phyloP scores from a whole-genome alignment of 2,113 vertebrate species.

The Xiphorhynchus elegans region DNA sequence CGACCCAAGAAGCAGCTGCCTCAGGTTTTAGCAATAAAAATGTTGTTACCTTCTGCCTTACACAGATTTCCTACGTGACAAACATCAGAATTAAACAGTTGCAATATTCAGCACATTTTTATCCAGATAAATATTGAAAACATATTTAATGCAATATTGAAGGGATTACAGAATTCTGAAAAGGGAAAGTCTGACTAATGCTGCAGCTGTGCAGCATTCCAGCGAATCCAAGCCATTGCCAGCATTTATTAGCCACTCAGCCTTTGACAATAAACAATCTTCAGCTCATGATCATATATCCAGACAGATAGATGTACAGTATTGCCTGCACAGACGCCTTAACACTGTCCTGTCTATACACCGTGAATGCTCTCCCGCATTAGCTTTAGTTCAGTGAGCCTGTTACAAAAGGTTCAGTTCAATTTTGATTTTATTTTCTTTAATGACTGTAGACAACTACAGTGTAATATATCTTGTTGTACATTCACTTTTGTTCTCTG shows the following conservation, averaged over 20 bases:
- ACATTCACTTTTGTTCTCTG: neutral
- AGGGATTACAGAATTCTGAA: constrained; percentile 77
- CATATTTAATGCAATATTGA: constrained; percentile 81
- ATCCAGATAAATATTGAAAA: constrained; percentile 84
- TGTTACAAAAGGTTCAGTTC: neutral
- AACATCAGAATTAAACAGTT: constrained; percentile 71
- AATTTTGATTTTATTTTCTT: neutral
- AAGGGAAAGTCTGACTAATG: constrained; percentile 80
- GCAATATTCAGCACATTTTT: constrained; percentile 78
- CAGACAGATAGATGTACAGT: neutral
- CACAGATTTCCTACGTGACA: constrained; percentile 68
- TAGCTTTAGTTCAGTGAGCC: neutral
- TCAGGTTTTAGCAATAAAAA: constrained; percentile 27
- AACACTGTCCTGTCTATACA: neutral
- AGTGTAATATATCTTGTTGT: neutral
- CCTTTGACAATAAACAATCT: constrained; percentile 75
- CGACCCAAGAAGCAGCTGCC: neutral
- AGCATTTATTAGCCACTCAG: constrained; percentile 72
- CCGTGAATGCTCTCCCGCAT: neutral
- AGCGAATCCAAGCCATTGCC: constrained; percentile 64
- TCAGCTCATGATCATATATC: constrained; percentile 38
- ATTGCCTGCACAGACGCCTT: constrained; percentile 24
- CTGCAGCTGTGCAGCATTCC: constrained; percentile 73
- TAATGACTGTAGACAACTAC: neutral
- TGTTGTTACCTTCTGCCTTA: constrained; percentile 61